Evolutionary conservation across 2,797 vertebrate species (phyloP).

Genomic region (Florisuga fusca): DNA sequence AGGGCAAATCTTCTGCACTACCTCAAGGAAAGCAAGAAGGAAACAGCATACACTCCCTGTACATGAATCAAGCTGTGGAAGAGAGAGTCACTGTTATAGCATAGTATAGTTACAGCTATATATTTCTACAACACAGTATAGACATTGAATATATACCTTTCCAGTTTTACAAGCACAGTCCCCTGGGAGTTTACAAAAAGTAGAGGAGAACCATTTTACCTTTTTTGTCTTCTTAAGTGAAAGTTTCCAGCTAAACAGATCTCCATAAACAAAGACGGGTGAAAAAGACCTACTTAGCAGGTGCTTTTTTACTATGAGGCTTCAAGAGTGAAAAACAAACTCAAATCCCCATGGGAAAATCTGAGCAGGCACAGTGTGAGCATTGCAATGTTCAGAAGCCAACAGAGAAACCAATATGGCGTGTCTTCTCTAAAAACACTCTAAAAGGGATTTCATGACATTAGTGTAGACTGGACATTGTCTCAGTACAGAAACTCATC

Average conservation of each 20-base stretch:
- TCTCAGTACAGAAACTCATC: slow-evolving; percentile 27
- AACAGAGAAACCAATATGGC: not conserved
- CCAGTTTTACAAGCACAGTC: not conserved
- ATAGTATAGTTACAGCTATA: too few relatives aligned
- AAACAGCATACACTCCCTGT: not conserved
- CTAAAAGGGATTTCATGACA: not conserved
- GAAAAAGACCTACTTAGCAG: not conserved
- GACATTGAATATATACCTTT: not conserved
- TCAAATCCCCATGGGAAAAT: not conserved
- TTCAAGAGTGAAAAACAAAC: not conserved
- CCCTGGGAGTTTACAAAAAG: not conserved
- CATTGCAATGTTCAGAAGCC: not conserved
- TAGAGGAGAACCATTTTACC: not conserved
- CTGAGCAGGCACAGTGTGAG: not conserved
- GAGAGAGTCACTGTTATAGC: not conserved
- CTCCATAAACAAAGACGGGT: not conserved
- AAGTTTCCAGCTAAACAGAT: not conserved
- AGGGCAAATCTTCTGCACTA: not conserved
- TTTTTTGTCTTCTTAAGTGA: not conserved
- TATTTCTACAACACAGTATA: not conserved
- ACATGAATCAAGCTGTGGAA: not conserved
- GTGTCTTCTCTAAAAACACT: not conserved
- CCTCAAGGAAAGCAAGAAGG: not conserved
- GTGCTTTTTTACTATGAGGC: not conserved
- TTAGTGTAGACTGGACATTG: not conserved